These are phyloP conservation scores for Penelope pileata DNA, from an alignment of 2,113 vertebrate species.

Conservation along the genomic window DNA sequence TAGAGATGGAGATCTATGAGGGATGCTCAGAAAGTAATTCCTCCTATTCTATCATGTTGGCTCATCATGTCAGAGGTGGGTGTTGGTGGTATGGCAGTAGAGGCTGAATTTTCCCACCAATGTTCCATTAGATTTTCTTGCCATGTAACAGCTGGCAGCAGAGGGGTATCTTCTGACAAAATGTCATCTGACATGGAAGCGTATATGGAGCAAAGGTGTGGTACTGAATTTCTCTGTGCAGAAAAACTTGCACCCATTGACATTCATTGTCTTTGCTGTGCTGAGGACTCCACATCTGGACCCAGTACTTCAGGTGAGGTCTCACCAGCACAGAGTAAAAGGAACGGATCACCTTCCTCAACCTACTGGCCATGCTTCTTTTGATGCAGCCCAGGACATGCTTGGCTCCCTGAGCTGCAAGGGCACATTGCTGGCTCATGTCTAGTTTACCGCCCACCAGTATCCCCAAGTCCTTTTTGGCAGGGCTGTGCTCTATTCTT, in stretches of 20 bases:
- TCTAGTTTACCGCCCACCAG: background rate
- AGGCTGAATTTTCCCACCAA: no score
- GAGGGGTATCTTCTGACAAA: background rate
- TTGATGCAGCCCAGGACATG: no score
- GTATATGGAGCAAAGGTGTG: background rate
- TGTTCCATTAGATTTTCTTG: background rate
- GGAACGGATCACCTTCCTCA: background rate
- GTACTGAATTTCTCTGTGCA: no score
- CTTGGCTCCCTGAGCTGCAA: background rate
- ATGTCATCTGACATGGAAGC: no score
- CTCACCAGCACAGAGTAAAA: background rate
- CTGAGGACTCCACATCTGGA: no score
- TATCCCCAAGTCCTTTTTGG: background rate
- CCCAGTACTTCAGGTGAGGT: no score
- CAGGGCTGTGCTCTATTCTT: background rate
- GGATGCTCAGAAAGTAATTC: no score
- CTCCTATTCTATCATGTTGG: no score
- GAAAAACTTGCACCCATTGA: no score
- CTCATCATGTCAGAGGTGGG: background rate
- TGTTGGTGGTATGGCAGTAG: no score
- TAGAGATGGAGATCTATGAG: background rate
- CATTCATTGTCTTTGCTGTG: no score
- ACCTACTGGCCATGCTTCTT: no score
- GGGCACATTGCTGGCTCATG: background rate
- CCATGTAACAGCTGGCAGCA: background rate